These are phyloP conservation scores for Luidia sarsii DNA, from an alignment of 53 echinoderm and acorn worm species.

Conservation along the genomic window DNA sequence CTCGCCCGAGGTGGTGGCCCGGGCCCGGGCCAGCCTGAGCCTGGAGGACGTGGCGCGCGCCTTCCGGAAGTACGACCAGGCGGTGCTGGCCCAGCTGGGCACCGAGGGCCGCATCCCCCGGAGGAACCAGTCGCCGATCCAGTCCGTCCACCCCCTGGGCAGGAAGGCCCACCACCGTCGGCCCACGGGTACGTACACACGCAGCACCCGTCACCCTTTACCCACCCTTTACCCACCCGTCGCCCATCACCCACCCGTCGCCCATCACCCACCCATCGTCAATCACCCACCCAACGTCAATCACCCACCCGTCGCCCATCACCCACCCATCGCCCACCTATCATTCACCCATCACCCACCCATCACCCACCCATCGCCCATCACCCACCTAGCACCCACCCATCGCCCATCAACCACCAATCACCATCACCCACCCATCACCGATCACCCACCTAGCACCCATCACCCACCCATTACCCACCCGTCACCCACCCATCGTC, in stretches of 20 bases:
- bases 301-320: not conserved
- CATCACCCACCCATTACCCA: too few species aligned
- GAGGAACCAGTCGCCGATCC: not conserved
- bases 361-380: too few species aligned
- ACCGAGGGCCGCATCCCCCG: not conserved
- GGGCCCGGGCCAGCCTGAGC: not conserved
- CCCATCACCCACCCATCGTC: not conserved
- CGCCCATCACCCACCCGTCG: not conserved
- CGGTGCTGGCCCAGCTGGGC: not conserved
- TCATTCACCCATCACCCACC: too few species aligned
- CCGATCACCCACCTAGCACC: too few species aligned
- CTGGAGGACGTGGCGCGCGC: conserved; percentile 3
- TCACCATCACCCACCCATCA: too few species aligned
- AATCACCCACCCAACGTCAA: not conserved
- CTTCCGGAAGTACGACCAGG: not conserved
- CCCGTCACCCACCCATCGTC: too few species aligned
- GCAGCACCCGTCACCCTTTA: not conserved
- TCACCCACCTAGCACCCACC: too few species aligned
- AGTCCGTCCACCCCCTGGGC: not conserved
- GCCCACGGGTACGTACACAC: conserved; percentile 17
- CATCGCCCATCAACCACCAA: too few species aligned
- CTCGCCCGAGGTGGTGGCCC: conserved; percentile 36
- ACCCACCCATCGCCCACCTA: too few species aligned
- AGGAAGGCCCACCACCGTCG: not conserved
- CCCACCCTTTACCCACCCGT: not conserved